A percentile compares a stretch with the other conserved stretches of the same genome.
Evolutionary conservation across 2,113 vertebrate species (phyloP).

Genomic region (Carlito syrichta): DNA sequence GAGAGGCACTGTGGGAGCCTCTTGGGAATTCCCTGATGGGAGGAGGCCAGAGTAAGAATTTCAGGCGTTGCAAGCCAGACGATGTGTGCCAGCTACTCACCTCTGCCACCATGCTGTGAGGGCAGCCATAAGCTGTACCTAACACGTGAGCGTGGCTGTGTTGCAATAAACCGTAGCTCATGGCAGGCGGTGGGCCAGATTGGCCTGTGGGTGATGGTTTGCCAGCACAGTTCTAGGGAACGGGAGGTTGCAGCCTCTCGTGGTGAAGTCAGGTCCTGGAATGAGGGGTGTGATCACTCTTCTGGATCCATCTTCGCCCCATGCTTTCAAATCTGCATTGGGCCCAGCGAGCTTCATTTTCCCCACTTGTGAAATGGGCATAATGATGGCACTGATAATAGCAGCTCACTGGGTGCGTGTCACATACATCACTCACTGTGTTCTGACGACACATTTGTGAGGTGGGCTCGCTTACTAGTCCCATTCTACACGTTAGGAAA

Average conservation of each 20-base stretch:
- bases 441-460: neutral
- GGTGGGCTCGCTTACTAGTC: neutral
- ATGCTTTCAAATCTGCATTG: neutral
- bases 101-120: neutral
- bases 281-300: neutral
- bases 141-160: neutral
- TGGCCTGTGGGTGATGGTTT: neutral
- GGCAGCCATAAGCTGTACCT: neutral
- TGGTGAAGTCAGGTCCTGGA: too few species aligned
- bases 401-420: too few species aligned
- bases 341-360: neutral
- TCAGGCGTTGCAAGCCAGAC: neutral
- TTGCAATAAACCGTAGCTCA: neutral
- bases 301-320: neutral
- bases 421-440: neutral
- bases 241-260: neutral
- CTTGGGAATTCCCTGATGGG: too few species aligned
- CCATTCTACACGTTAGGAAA: neutral
- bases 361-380: neutral
- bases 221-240: neutral
- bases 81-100: neutral
- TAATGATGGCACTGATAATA: neutral
- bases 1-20: too few species aligned
- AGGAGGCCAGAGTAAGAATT: neutral
- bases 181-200: neutral